phyloP scores from a whole-genome alignment of 2,113 vertebrate species.

The Amia ocellicauda region DNA sequence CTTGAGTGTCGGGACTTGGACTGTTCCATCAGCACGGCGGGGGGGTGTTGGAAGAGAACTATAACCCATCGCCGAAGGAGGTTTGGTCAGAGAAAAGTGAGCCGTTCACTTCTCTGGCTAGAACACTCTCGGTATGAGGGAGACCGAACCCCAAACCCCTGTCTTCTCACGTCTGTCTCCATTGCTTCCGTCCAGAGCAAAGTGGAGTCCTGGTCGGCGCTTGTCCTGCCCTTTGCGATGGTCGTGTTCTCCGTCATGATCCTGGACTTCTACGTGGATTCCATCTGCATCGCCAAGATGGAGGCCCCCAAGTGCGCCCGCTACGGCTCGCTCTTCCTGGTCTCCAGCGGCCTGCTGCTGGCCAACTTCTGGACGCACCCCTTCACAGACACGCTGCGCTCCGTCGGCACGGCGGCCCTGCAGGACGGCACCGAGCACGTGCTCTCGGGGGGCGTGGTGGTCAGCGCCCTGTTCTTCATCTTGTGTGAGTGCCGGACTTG shows the following conservation, averaged over 20 bases:
- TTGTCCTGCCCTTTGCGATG: constrained; percentile 82
- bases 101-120: too few species aligned
- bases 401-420: constrained; percentile 73
- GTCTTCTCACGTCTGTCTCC: too few species aligned
- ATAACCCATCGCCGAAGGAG: too few species aligned
- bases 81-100: too few species aligned
- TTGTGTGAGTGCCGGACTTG: constrained; percentile 72
- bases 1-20: too few species aligned
- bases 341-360: constrained; percentile 81
- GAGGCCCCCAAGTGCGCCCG: constrained; percentile 79
- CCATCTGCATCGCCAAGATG: constrained; percentile 86
- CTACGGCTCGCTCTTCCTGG: constrained; percentile 77
- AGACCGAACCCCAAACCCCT: too few species aligned
- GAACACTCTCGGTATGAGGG: too few species aligned
- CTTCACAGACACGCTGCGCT: constrained; percentile 85
- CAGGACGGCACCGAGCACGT: constrained; percentile 88
- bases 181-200: too few species aligned
- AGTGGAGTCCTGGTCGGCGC: constrained; percentile 89
- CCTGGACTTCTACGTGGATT: constrained; percentile 96
- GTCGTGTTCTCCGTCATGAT: constrained; percentile 89
- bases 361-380: constrained; percentile 96
- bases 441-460: constrained; percentile 91
- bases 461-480: constrained; percentile 93
- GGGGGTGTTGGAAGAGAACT: too few species aligned
- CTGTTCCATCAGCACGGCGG: too few species aligned